These are phyloP conservation scores for Ormyrus labotus DNA, from an alignment of 2,888 invertebrate species.

Conservation along the genomic window DNA sequence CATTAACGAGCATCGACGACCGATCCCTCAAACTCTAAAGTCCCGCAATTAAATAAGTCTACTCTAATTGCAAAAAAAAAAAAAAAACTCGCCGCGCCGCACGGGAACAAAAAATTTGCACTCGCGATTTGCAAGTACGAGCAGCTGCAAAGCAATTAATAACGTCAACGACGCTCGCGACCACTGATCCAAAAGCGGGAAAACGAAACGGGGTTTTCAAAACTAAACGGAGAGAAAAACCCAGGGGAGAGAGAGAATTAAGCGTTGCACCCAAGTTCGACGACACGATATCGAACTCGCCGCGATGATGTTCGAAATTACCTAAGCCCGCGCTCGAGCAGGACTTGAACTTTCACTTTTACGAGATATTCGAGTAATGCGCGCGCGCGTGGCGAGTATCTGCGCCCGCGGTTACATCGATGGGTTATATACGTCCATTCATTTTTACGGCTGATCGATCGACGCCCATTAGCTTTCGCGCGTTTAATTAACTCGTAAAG, in stretches of 20 bases:
- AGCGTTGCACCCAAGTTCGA: constrained; percentile 27
- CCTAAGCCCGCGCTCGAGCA: background rate
- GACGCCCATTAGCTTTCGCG: background rate
- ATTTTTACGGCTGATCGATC: no score
- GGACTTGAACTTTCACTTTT: constrained; percentile 43
- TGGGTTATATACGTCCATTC: no score
- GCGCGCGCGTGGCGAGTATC: background rate
- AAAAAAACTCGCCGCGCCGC: no score
- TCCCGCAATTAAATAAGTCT: no score
- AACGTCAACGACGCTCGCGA: constrained; percentile 5
- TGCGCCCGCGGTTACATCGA: no score
- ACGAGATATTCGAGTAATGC: background rate
- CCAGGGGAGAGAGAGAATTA: background rate
- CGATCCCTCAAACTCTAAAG: no score
- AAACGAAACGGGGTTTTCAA: background rate
- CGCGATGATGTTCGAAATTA: constrained; percentile 34
- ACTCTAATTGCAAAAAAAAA: no score
- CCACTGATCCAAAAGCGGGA: constrained; percentile 13
- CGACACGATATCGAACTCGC: background rate
- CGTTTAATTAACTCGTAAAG: constrained; percentile 2
- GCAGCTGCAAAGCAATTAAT: background rate
- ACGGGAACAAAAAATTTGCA: background rate
- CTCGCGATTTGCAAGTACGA: background rate
- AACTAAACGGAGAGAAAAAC: background rate
- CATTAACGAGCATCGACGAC: no score